These are phyloP conservation scores for Poicephalus meyeri DNA, from an alignment of 2,113 vertebrate genomes.

Conservation along the genomic window DNA sequence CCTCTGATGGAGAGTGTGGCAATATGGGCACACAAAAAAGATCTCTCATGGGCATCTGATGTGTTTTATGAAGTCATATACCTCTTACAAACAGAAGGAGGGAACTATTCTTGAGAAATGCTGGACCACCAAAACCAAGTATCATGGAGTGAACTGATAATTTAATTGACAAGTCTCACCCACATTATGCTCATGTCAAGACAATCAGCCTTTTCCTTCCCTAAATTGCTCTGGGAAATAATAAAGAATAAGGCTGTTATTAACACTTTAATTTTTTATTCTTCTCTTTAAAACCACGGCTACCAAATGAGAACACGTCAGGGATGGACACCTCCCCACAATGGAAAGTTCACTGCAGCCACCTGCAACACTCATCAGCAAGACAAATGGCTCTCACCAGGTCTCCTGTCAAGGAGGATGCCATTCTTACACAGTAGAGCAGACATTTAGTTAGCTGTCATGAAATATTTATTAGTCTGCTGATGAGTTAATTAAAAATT, in stretches of 20 bases:
- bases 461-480: conserved; percentile 18
- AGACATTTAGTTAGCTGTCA: background rate
- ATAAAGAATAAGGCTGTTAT: background rate
- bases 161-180: background rate
- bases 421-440: background rate
- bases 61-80: background rate
- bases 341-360: background rate
- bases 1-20: background rate
- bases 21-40: background rate
- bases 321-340: background rate
- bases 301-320: background rate
- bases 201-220: background rate
- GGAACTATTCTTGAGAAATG: background rate
- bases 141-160: background rate
- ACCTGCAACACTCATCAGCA: background rate
- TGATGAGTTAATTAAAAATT: conserved; percentile 25
- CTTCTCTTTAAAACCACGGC: background rate
- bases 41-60: background rate
- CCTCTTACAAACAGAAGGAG: background rate
- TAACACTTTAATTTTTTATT: no score
- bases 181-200: no score
- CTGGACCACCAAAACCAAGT: background rate
- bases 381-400: background rate
- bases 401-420: background rate
- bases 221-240: background rate